phyloP scores from a whole-genome alignment of 2,888 invertebrate genomes.

The Erpobdella octoculata region DNA sequence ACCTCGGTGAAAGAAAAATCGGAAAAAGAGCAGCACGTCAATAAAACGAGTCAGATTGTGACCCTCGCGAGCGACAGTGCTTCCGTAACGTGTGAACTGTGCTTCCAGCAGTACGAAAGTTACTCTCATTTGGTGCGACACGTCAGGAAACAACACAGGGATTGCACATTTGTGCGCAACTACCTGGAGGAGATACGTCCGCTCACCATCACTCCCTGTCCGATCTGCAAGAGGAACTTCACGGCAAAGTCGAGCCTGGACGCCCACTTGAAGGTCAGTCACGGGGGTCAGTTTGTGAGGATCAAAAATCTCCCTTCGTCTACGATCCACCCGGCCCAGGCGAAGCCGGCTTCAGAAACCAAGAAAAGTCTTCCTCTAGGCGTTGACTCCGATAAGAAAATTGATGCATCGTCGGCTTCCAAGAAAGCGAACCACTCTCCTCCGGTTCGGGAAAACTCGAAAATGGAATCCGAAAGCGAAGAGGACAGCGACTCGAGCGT shows the following conservation, averaged over 20 bases:
- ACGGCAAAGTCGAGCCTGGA: constrained; percentile 24
- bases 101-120: constrained; percentile 21
- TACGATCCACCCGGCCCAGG: background rate
- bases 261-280: constrained; percentile 24
- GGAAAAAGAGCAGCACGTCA: background rate
- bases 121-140: constrained; percentile 21
- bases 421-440: background rate
- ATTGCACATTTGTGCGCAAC: constrained; percentile 30
- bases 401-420: background rate
- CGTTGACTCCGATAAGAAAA: background rate
- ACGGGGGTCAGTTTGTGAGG: constrained; percentile 23
- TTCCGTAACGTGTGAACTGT: constrained; percentile 23
- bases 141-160: constrained; percentile 26
- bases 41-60: background rate
- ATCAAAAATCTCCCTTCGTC: background rate
- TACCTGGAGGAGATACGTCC: constrained; percentile 29
- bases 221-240: constrained; percentile 24
- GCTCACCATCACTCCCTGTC: constrained; percentile 23
- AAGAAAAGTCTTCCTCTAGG: too few relatives aligned
- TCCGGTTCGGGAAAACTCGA: background rate
- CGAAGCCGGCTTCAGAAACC: background rate
- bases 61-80: background rate
- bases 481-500: constrained; percentile 5
- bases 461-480: constrained; percentile 2
- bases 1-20: constrained; percentile 10